phyloP scores from a whole-genome alignment of 2,888 invertebrate genomes.

The Scaptomyza reducta region DNA sequence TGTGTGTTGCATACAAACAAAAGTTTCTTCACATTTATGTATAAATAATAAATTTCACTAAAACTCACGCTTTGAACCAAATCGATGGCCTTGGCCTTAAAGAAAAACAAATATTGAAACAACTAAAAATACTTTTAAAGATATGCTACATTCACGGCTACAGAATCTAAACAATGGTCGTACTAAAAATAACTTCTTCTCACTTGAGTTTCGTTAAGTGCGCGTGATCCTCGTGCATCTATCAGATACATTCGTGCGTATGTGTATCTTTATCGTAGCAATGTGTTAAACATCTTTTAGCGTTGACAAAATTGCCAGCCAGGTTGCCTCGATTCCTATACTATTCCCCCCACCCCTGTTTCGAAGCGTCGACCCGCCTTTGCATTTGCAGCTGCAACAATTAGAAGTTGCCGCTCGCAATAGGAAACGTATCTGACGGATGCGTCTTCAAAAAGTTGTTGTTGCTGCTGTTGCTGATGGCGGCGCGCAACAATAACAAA shows the following conservation, averaged over 20 bases:
- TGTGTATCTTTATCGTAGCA: conserved; percentile 46
- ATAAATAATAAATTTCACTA: conserved; percentile 50
- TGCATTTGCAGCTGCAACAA: conserved; percentile 71
- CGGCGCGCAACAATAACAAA: conserved; percentile 64
- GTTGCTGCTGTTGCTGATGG: conserved; percentile 29
- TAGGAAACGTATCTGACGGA: conserved; percentile 71
- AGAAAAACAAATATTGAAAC: conserved; percentile 12
- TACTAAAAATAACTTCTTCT: conserved; percentile 48
- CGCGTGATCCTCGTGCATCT: conserved; percentile 22
- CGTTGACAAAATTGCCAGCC: conserved; percentile 76
- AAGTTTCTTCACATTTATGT: conserved; percentile 33
- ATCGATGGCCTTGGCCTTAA: conserved; percentile 51
- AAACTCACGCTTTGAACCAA: no score
- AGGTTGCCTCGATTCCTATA: conserved; percentile 2
- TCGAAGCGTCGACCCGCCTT: neutral
- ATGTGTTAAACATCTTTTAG: conserved; percentile 81
- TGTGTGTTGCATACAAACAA: conserved; percentile 33
- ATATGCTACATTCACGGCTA: conserved; percentile 27
- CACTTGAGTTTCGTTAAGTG: conserved; percentile 45
- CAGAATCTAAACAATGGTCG: conserved; percentile 42
- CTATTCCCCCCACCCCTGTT: neutral
- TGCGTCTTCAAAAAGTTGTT: conserved; percentile 42
- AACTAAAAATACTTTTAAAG: conserved; percentile 7
- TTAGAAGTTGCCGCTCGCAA: conserved; percentile 64
- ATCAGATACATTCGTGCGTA: conserved; percentile 1